Conservation (phyloP, 2,888 invertebrate species). For the Coelinius sp. region DNA sequence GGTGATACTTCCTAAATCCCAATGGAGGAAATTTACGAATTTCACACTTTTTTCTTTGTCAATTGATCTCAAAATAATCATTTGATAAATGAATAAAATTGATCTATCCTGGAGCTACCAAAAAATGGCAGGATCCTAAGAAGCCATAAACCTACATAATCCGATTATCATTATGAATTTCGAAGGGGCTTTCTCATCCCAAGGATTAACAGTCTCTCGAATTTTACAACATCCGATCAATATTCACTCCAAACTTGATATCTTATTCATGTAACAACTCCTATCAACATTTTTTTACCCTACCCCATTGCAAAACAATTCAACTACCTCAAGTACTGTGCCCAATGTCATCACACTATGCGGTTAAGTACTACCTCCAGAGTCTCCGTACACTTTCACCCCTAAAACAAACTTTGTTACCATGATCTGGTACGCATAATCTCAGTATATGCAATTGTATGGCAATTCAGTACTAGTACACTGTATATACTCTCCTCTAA, state of each 20-base stretch:
- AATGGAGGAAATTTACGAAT: neutral
- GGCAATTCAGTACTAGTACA: conserved; percentile 35
- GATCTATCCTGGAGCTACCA: no score
- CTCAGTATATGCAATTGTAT: conserved; percentile 46
- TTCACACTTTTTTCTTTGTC: neutral
- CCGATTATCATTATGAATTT: conserved; percentile 47
- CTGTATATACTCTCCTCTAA: conserved; percentile 35
- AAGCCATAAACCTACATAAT: conserved; percentile 33
- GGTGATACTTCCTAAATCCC: neutral
- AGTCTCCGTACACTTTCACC: conserved; percentile 35
- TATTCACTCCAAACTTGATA: neutral
- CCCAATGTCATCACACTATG: conserved; percentile 19
- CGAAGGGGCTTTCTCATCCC: conserved; percentile 29
- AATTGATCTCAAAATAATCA: neutral
- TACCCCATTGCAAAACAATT: neutral
- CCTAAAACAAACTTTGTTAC: conserved; percentile 45
- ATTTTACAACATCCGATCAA: conserved; percentile 44
- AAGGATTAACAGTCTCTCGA: conserved; percentile 49
- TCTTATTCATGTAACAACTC: neutral
- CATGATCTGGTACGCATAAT: conserved; percentile 43
- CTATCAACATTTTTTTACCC: neutral
- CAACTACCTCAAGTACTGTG: neutral
- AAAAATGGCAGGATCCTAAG: no score
- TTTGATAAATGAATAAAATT: no score
- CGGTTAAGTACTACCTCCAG: conserved; percentile 11